Evolutionary conservation across 2,113 vertebrate genomes (phyloP), one percentile per base, ranked within the genome.

Genomic region (Gasterosteus aculeatus): DNA sequence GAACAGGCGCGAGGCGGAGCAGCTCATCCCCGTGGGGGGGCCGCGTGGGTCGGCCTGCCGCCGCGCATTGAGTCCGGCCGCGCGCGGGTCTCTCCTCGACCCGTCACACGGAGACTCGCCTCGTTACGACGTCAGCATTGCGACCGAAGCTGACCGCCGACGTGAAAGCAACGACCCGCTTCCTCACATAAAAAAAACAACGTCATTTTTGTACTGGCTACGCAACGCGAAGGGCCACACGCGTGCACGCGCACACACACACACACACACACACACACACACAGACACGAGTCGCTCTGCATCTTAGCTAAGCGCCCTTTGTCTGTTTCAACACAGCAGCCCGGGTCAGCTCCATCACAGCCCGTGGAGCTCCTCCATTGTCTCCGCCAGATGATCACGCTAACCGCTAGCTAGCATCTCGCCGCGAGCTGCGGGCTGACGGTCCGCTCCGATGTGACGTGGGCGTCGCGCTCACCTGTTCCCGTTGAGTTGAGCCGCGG

Each of bases 321-420:
- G 3, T 29, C 0, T 59, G 19, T 46, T 64, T 42, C 10, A n/a
- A 56, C 2, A 11, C 18, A 68, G 15, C 47, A 56, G 38, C 29
- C 0, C 6, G 19, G 53, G 57, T 71, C 11, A 51, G 33, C 75
- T 76, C 69, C 80, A 80, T 77, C 78, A n/a, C 66, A 53, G 81
- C 51, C 72, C 2, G 47, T 60, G 83, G 69, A 64, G 42, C 73
- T 7, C 87, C 77, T 7, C 87, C 77, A 90, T 93, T 92, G 89
- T 93, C 76, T 80, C 83, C 62, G 85, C 84, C 67, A 70, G 61
- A 35, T 58, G 56, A 72, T 7, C 60, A 15, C 53, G 62, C 44
- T 75, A 76, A 54, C 78, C 6, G 82, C 80, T 62, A 81, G 18
- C 66, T 46, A 5, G 78, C 59, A 35, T 70, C 75, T 38, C 49